Percentiles rank a stretch among this genome's conserved stretches.
phyloP scores from a whole-genome alignment of 2,888 invertebrate species.

The Drosophila paucipuncta region DNA sequence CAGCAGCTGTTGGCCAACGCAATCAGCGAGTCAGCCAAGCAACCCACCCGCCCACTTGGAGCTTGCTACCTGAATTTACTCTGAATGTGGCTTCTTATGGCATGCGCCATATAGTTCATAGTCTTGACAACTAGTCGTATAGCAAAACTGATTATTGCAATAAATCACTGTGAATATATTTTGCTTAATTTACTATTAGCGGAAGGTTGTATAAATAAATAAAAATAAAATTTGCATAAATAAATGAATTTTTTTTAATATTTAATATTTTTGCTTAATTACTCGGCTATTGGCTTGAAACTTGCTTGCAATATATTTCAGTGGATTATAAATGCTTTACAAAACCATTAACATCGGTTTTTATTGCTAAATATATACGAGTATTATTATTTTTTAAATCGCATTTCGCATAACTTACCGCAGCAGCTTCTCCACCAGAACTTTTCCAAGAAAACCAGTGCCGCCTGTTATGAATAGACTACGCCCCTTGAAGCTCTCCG shows the following conservation, averaged over 20 bases:
- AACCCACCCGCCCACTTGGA: constrained; percentile 33
- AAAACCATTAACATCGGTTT: not conserved
- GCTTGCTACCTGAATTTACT: not conserved
- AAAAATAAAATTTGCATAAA: not conserved
- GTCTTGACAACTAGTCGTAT: not conserved
- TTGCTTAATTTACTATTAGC: not conserved
- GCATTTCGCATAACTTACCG: constrained; percentile 64
- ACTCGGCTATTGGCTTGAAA: not conserved
- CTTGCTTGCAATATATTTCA: not conserved
- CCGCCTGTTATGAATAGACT: constrained; percentile 85
- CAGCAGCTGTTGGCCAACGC: constrained; percentile 38
- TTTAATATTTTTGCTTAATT: not conserved
- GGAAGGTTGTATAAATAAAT: not conserved
- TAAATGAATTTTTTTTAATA: not conserved
- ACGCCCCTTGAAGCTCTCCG: constrained; percentile 82
- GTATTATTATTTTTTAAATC: not conserved
- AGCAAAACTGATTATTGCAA: not conserved
- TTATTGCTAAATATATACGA: not conserved
- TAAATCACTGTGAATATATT: not conserved
- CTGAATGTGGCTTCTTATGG: constrained; percentile 6
- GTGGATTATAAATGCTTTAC: too few relatives aligned
- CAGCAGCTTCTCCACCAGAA: constrained; percentile 85
- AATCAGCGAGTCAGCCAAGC: constrained; percentile 4
- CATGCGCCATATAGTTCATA: constrained; percentile 1
- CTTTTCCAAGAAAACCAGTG: constrained; percentile 85